A percentile compares a stretch with the other conserved stretches of the same genome.
Conservation (phyloP, 2,888 invertebrate genomes). For the Cheilosia soror region DNA sequence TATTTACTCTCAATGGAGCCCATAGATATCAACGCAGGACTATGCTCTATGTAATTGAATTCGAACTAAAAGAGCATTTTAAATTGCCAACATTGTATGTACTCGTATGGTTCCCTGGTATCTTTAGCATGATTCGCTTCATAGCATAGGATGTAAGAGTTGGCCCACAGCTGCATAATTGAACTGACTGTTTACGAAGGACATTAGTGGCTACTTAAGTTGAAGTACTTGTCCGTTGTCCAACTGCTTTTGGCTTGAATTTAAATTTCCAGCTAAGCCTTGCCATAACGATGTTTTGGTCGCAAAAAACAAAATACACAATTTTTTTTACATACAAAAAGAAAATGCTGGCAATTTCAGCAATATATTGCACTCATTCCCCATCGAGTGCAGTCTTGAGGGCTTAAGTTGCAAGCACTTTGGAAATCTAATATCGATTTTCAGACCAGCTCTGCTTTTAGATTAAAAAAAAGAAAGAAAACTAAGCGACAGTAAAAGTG, state of each 20-base stretch:
- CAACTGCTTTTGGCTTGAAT: constrained; percentile 8
- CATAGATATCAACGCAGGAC: background rate
- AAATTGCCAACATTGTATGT: constrained; percentile 2
- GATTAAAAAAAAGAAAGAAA: constrained; percentile 2
- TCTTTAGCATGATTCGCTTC: background rate
- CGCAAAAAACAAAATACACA: background rate
- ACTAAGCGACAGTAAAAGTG: constrained; percentile 17
- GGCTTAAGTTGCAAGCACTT: constrained; percentile 48
- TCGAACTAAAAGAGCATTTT: constrained; percentile 29
- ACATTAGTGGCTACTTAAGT: constrained; percentile 15
- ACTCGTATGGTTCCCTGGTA: background rate
- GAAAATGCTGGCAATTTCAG: constrained; percentile 17
- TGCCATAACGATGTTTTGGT: constrained; percentile 7
- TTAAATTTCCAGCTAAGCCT: constrained; percentile 16
- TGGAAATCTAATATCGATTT: constrained; percentile 55
- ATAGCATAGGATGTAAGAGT: background rate
- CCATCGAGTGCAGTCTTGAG: constrained; percentile 26
- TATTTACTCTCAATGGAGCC: background rate
- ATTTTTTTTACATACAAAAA: background rate
- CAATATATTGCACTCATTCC: constrained; percentile 40
- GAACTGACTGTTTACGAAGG: background rate
- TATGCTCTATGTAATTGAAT: constrained; percentile 13
- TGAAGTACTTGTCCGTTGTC: constrained; percentile 38
- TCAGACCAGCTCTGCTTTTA: background rate
- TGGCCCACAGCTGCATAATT: constrained; percentile 43